Evolutionary conservation across 1,140 invertebrate species (phyloP).

Genomic region (Drosophila pseudoobscura): DNA sequence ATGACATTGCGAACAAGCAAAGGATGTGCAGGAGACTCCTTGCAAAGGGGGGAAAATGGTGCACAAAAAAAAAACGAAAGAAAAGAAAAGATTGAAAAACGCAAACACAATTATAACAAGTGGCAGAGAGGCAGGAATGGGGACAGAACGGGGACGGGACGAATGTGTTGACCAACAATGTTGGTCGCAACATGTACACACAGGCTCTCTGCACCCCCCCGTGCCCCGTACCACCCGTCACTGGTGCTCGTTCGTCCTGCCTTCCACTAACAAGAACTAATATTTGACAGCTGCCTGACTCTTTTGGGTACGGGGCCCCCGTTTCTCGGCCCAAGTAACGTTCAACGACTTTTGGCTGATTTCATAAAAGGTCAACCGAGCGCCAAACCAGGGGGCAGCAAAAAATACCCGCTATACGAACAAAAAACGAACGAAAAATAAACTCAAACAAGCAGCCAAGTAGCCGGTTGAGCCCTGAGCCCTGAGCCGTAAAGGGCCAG

Average conservation of each 20-base stretch:
- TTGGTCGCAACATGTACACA: slow-evolving; percentile 71
- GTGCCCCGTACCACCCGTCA: slow-evolving; percentile 1
- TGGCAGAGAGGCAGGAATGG: slow-evolving; percentile 30
- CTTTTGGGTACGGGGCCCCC: slow-evolving; percentile 4
- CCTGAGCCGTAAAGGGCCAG: slow-evolving; percentile 1
- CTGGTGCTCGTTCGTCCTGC: background rate
- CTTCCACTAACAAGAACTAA: slow-evolving; percentile 60
- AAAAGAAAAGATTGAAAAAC: slow-evolving; percentile 69
- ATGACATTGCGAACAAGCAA: slow-evolving; percentile 74
- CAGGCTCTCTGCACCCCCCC: slow-evolving; percentile 11
- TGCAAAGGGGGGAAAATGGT: slow-evolving; percentile 4
- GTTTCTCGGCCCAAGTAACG: slow-evolving; percentile 23
- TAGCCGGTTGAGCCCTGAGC: slow-evolving; percentile 27
- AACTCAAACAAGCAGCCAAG: slow-evolving; percentile 45
- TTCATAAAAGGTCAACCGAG: slow-evolving; percentile 74
- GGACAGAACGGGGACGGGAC: background rate
- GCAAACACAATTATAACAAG: slow-evolving; percentile 80
- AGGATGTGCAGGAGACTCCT: slow-evolving; percentile 13
- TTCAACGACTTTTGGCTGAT: slow-evolving; percentile 79
- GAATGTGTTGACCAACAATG: slow-evolving; percentile 77
- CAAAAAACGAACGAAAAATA: slow-evolving; percentile 22
- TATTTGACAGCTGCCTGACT: slow-evolving; percentile 57
- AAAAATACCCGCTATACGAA: slow-evolving; percentile 43
- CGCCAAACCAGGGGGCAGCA: slow-evolving; percentile 29
- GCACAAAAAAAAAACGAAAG: slow-evolving; percentile 14